Base-by-base conservation (phyloP, 1,140 invertebrate genomes). In the Latrodectus geometricus region DNA sequence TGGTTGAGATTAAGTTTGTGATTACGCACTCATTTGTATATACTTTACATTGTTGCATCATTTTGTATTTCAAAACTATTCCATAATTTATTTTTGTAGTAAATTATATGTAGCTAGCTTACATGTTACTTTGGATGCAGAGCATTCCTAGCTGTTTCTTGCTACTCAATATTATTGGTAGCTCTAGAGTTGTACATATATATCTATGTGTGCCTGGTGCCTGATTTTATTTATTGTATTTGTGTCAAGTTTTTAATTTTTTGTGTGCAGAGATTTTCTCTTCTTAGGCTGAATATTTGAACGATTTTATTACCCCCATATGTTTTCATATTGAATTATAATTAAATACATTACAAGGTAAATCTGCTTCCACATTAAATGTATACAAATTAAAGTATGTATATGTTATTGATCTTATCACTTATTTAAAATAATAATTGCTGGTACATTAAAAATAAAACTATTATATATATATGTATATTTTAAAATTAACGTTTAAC, bases 11-110 rank as follows among this genome's bases (percentile, higher is more conserved):
- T 61, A 61, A 14, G 54, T 61, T 61, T 61, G 54, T 61, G 72
- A 74, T 74, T 81, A 69, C 23, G 52, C 50, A 84, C 48, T 84
- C 82, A 84, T 84, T 84, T 84, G 82, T 84, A 84, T 84, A 84
- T 84, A 84, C 35, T 84, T 84, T 84, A 73, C 82, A 84, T 76
- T 76, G 12, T 66, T 23, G 68, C 65, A 65, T 35, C 23, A 20
- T 83, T 83, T 35, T 23, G 11, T 80, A 49, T 9, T 21, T 54
- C 48, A 9, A 68, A 56, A 56, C 21, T 81, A 68, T 56, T 76
- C 56, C 73, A 84, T 84, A 84, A 83, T 75, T 84, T 84, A 84
- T 84, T 84, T 84, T 84, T 76, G 82, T 84, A 84, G 82, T 83
- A 74, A 83, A 83, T 73, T 83, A 83, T 83, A 83, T 83, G 69